A percentile compares a stretch with the other conserved stretches of the same genome.
Evolutionary conservation across 1,140 invertebrate species (phyloP).

Genomic region (Rhysida immarginata): DNA sequence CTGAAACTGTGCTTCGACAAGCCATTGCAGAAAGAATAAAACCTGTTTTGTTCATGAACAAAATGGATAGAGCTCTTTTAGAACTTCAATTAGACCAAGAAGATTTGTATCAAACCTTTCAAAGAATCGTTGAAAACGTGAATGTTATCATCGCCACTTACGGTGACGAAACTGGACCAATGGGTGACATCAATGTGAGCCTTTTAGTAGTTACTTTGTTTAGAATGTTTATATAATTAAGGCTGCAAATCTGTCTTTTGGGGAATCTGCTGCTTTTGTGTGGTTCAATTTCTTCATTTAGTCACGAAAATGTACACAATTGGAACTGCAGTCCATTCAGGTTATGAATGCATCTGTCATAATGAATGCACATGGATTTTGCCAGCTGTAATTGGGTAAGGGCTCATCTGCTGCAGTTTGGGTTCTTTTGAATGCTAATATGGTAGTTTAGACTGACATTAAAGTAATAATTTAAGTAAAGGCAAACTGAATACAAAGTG

Average conservation of each 20-base stretch:
- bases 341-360: too few species aligned
- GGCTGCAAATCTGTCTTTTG: not conserved
- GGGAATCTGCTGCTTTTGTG: too few species aligned
- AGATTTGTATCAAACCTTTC: slow-evolving; percentile 98
- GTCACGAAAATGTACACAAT: too few species aligned
- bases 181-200: slow-evolving; percentile 88
- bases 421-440: too few species aligned
- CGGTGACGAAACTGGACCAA: slow-evolving; percentile 88
- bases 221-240: slow-evolving; percentile 5
- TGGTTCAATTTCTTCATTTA: too few species aligned
- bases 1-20: slow-evolving; percentile 95
- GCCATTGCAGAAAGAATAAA: slow-evolving; percentile 98
- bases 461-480: too few species aligned
- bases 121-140: slow-evolving; percentile 98
- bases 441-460: too few species aligned
- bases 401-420: too few species aligned
- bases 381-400: too few species aligned
- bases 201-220: slow-evolving; percentile 4
- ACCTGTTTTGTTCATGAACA: slow-evolving; percentile 99
- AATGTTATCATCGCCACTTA: slow-evolving; percentile 99
- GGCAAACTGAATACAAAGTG: too few species aligned
- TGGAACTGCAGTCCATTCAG: too few species aligned
- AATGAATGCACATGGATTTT: too few species aligned
- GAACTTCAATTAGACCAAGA: slow-evolving; percentile 90
- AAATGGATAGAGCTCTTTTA: slow-evolving; percentile 95